Evolutionary conservation across 37 sponge, comb jelly and placozoan genomes (phyloP).

Genomic region (Tethya wilhelma): DNA sequence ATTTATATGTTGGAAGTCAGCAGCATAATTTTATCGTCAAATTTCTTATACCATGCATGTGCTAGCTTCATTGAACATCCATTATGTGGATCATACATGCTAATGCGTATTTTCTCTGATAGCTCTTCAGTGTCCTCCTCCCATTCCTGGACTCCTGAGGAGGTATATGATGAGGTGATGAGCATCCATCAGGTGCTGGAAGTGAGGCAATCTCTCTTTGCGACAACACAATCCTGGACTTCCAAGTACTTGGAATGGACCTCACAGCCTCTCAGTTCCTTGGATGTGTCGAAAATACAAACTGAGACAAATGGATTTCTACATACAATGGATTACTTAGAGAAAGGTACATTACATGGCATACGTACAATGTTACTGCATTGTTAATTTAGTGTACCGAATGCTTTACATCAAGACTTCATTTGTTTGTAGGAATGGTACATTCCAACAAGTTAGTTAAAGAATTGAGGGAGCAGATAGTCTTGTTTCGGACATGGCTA

Average conservation of each 20-base stretch:
- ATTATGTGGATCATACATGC: not conserved
- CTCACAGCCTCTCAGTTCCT: constrained; percentile 7
- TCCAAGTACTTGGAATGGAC: constrained; percentile 22
- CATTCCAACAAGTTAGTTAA: constrained; percentile 43
- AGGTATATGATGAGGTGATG: constrained; percentile 30
- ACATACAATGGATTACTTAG: constrained; percentile 47
- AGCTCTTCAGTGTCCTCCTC: constrained; percentile 1
- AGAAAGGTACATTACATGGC: too few species aligned
- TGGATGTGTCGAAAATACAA: constrained; percentile 50
- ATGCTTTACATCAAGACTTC: not conserved
- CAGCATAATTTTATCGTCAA: not conserved
- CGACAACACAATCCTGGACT: constrained; percentile 43
- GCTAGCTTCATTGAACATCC: not conserved
- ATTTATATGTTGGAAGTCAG: not conserved
- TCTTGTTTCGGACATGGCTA: constrained; percentile 34
- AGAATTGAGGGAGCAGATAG: constrained; percentile 27
- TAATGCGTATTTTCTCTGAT: not conserved
- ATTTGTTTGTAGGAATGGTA: not conserved
- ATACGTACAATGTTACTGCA: too few species aligned
- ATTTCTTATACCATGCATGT: not conserved
- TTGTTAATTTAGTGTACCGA: too few species aligned
- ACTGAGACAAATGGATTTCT: constrained; percentile 42
- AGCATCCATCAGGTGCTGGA: constrained; percentile 10
- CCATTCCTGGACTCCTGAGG: constrained; percentile 41
- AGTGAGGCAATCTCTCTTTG: constrained; percentile 42